A percentile compares a stretch with the other conserved stretches of the same genome.
phyloP scores from a whole-genome alignment of 2,797 vertebrate species.

The Cuniculus paca region DNA sequence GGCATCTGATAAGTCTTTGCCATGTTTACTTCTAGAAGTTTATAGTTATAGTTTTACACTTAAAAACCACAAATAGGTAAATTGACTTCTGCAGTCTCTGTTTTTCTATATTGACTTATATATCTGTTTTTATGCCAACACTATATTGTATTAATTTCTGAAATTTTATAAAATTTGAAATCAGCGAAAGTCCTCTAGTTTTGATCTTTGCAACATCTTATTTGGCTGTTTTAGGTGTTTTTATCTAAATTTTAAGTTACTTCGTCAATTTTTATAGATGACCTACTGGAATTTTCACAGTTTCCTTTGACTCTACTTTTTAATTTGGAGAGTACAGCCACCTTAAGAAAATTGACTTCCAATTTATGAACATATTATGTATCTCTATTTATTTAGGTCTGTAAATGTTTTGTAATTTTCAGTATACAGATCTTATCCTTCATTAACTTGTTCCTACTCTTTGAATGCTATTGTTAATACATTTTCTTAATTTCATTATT shows the following conservation, averaged over 20 bases:
- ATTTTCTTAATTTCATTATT: constrained; percentile 33
- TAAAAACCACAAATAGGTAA: neutral
- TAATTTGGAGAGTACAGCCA: neutral
- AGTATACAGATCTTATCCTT: neutral
- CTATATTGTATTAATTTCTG: neutral
- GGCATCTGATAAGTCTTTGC: neutral
- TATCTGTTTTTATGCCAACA: neutral
- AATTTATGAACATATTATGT: neutral
- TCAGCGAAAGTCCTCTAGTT: neutral
- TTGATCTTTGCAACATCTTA: neutral
- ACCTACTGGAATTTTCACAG: neutral
- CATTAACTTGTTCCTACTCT: constrained; percentile 16
- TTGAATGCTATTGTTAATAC: neutral
- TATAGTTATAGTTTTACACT: constrained; percentile 1
- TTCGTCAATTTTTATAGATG: neutral
- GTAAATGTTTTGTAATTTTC: constrained; percentile 30
- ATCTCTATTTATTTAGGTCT: neutral
- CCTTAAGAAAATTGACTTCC: neutral
- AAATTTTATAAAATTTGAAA: constrained; percentile 15
- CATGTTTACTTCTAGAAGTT: neutral
- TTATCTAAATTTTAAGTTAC: constrained; percentile 40
- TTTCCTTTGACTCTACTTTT: neutral
- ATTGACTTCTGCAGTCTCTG: neutral
- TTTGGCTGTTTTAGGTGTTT: neutral
- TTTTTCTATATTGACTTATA: neutral